Base-by-base conservation (phyloP, 2,888 invertebrate genomes). In the Apodemia duryi region DNA sequence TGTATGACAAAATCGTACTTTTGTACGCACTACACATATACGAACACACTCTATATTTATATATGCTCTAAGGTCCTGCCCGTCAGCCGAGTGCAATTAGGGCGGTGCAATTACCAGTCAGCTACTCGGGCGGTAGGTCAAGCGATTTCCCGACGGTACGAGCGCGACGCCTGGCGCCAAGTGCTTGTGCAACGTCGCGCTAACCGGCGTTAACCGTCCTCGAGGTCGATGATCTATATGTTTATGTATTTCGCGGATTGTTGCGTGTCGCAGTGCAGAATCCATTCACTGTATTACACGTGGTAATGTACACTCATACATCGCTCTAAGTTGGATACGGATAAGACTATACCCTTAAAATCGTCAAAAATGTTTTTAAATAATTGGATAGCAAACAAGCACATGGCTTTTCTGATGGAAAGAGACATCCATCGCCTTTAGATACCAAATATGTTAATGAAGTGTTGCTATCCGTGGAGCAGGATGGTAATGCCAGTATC, bases 81-180 rank as follows among this genome's bases (percentile, higher is more conserved):
- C 78, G 78, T 82, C 85, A 82, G 79, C 77, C 80, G 73, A 75
- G 76, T 78, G 85, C 86, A 89, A 89, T 87, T 87, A 88, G 90
- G 88, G 83, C 91, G 85, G 79, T 79, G 86, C 86, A 88, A 90
- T 89, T 86, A 88, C 83, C 46, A 62, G 79, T 72, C 75, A 71
- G 74, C 82, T 82, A 84, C 77, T 85, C 84, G 84, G 86, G 83
- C 84, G 88, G 81, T 89, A 86, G 90, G 90, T 90, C 90, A 89
- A 83, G 85, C 87, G 83, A 84, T 88, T 88, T 85, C 86, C 87
- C 88, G 87, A 79, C 85, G 77, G 74, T 78, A 35, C 64, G 60
- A 60, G 73, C 43, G 76, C 84, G 81, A 79, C 79, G 84, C 79
- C 82, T 84, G 89, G 91, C 90, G 90, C 91, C 89, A 84, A 72